phyloP scores from a whole-genome alignment of 2,888 invertebrate genomes.

The Yponomeuta evonymella region DNA sequence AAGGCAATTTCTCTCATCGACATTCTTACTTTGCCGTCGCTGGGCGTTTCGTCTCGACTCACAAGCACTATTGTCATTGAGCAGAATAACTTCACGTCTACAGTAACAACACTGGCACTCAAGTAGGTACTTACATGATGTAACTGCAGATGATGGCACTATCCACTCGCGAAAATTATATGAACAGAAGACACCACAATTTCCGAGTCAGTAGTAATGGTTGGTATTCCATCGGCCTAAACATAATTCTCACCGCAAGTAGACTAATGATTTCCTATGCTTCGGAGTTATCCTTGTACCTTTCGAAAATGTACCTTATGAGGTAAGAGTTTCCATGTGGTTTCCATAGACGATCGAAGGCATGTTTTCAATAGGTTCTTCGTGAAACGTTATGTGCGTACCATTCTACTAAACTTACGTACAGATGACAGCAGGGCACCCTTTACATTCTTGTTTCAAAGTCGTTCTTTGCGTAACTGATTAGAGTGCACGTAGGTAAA shows the following conservation, averaged over 20 bases:
- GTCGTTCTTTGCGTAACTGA: too few species aligned
- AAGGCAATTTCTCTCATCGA: constrained; percentile 8
- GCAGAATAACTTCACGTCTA: background rate
- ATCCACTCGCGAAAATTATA: background rate
- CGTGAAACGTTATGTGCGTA: too few species aligned
- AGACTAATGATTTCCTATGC: background rate
- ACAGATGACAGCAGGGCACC: too few species aligned
- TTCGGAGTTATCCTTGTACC: background rate
- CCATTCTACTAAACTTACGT: too few species aligned
- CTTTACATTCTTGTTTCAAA: too few species aligned
- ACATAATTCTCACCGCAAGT: background rate
- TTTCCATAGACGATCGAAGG: background rate
- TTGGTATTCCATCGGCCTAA: background rate
- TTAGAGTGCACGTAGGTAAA: background rate
- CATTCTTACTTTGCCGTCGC: background rate
- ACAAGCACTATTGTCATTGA: constrained; percentile 4
- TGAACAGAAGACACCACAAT: background rate
- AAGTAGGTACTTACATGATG: background rate
- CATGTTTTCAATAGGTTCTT: background rate
- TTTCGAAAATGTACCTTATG: constrained; percentile 12
- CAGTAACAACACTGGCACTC: background rate
- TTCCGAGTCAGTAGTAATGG: background rate
- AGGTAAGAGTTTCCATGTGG: constrained; percentile 8
- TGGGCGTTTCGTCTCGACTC: background rate
- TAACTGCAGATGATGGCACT: background rate